Evolutionary conservation across 2,113 vertebrate genomes (phyloP), one percentile per base, ranked within the genome.

Genomic region (Zosterops japonicus): DNA sequence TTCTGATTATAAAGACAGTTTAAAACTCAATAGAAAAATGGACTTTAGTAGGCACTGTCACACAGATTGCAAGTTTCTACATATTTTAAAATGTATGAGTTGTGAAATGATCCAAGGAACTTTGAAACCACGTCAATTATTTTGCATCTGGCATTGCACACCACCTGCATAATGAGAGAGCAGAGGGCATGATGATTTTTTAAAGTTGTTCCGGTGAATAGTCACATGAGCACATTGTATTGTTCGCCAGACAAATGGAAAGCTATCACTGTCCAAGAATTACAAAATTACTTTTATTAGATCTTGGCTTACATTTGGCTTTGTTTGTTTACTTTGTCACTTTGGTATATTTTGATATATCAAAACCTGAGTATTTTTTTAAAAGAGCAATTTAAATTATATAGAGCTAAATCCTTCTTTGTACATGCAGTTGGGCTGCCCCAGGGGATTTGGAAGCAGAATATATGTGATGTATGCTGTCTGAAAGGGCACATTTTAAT

Each of bases 401-500:
- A 63, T 46, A 49, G 35, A 88, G 33, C 20, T 83, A 87, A 52
- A 89, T 52, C 28, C 23, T 64, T 39, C 27, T 64, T 89, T 61
- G 25, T 67, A 33, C 42, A 29, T 42, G 46, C 29, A 47, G 42
- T 68, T 83, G 41, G 35, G 22, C 21, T 87, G 49, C 72, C 72
- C 22, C 29, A 29, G 44, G 41, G 60, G 46, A 90, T 65, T 2
- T 78, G 85, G 92, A 94, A 88, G 49, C 15, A 79, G 36, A 86
- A 89, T 39, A 39, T 39, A 39, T 81, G 44, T 86, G 39, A 83
- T 88, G 65, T 67, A 75, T 12, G 29, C 39, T 86, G 33, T 56
- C 63, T 83, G 69, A 96, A 96, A 96, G 92, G 94, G 86, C 92
- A 90, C 31, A 87, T 96, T 94, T 90, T 79, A 93, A 94, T 96